Evolutionary conservation across 2,797 vertebrate genomes (phyloP).

Genomic region (Zalophus californianus): DNA sequence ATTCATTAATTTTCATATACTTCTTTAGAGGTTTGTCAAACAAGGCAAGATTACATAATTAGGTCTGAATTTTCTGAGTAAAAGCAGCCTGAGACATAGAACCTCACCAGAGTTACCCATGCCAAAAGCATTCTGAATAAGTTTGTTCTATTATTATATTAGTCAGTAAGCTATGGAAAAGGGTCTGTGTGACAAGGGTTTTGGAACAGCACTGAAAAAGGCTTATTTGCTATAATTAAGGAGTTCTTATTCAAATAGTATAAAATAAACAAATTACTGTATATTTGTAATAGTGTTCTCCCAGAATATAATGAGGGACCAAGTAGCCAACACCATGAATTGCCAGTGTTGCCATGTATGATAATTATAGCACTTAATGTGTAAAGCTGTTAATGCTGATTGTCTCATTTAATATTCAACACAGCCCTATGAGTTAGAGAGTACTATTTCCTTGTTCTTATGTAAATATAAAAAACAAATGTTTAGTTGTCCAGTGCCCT

Average conservation of each 20-base stretch:
- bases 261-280: not conserved
- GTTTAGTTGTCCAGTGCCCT: not conserved
- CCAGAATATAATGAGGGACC: not conserved
- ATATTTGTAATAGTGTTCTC: not conserved
- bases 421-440: not conserved
- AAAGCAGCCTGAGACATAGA: not conserved
- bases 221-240: not conserved
- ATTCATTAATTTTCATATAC: conserved; percentile 17
- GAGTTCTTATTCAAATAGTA: not conserved
- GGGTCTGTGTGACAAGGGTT: not conserved
- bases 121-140: not conserved
- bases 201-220: not conserved
- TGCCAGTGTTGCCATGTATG: not conserved
- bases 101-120: not conserved
- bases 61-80: not conserved
- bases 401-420: not conserved
- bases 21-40: not conserved
- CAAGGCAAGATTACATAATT: not conserved
- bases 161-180: not conserved
- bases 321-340: not conserved
- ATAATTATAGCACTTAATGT: not conserved
- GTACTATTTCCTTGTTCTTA: not conserved
- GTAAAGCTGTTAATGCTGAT: not conserved
- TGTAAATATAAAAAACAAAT: not conserved
- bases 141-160: not conserved